Percentiles rank a stretch among this genome's conserved stretches.
These are phyloP conservation scores for Rhodinocichla rosea DNA, from an alignment of 2,113 vertebrate species.

Conservation along the genomic window DNA sequence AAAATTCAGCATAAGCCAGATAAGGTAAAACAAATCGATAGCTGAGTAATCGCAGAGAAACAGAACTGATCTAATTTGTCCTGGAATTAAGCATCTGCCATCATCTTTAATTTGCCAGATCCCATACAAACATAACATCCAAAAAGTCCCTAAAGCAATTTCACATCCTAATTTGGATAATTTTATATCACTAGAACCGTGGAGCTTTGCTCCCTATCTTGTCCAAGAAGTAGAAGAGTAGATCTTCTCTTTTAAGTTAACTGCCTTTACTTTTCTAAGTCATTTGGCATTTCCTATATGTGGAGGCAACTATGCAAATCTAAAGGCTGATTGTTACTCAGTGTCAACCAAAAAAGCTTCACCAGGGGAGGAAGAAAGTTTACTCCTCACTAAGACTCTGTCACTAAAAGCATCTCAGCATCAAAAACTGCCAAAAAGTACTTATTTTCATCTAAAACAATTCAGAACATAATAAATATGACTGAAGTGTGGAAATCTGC, in stretches of 20 bases:
- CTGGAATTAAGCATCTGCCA: neutral
- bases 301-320: neutral
- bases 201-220: neutral
- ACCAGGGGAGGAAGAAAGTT: neutral
- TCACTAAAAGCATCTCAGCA: neutral
- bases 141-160: neutral
- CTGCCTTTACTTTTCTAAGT: neutral
- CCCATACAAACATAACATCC: neutral
- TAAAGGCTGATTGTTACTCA: neutral
- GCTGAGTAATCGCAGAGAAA: slow-evolving; percentile 1
- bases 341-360: neutral
- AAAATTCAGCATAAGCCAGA: neutral
- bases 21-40: neutral
- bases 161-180: neutral
- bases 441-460: neutral
- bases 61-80: neutral
- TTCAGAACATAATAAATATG: neutral
- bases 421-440: neutral
- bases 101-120: slow-evolving; percentile 28
- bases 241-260: neutral
- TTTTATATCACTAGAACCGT: neutral
- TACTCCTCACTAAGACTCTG: neutral
- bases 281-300: neutral
- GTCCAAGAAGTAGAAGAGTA: neutral
- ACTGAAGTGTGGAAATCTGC: neutral